phyloP scores from a whole-genome alignment of 1,140 invertebrate species.

The Danaus melanippus region DNA sequence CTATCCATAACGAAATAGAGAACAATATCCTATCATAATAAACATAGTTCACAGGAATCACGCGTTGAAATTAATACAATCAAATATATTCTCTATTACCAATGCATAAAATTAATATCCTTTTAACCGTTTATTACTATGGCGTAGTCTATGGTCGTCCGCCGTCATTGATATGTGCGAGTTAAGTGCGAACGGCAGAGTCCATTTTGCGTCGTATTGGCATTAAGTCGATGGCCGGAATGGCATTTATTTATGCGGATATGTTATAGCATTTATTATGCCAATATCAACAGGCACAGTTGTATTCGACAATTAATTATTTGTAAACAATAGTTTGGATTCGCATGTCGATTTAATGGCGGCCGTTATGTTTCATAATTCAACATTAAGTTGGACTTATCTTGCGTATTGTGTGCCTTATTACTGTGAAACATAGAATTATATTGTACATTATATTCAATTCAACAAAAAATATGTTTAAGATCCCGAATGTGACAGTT shows the following conservation, averaged over 20 bases:
- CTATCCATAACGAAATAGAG: conserved; percentile 12
- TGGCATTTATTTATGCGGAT: conserved; percentile 48
- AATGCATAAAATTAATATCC: conserved; percentile 66
- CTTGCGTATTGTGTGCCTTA: background rate
- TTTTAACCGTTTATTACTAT: conserved; percentile 49
- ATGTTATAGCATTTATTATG: conserved; percentile 60
- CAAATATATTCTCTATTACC: conserved; percentile 66
- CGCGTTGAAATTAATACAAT: conserved; percentile 62
- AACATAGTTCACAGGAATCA: no score
- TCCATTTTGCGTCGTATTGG: no score
- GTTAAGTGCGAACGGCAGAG: no score
- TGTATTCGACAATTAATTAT: conserved; percentile 68
- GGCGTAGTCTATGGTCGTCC: no score
- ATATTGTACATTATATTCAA: background rate
- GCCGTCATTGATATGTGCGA: no score
- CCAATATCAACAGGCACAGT: conserved; percentile 58
- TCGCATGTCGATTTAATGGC: conserved; percentile 26
- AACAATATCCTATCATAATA: conserved; percentile 14
- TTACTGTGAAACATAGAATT: background rate
- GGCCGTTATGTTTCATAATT: background rate
- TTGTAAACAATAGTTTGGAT: conserved; percentile 56
- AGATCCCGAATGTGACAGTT: no score
- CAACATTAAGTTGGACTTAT: background rate
- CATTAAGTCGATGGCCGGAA: conserved; percentile 4
- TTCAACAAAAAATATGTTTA: no score